These are phyloP conservation scores for Ruditapes philippinarum DNA, from an alignment of 1,140 invertebrate genomes.

Conservation along the genomic window DNA sequence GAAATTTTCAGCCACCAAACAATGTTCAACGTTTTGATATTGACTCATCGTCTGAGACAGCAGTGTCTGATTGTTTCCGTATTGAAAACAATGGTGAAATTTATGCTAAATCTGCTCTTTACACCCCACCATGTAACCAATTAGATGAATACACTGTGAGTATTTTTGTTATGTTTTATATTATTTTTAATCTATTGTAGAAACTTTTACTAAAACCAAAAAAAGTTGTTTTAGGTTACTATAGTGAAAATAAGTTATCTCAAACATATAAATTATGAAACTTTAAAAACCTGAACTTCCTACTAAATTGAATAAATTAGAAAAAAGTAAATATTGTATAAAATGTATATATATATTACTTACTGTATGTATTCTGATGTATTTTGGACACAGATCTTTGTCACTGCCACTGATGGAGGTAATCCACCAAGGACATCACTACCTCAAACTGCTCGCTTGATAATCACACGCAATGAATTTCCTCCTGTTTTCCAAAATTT, in stretches of 20 bases:
- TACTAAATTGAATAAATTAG: too few species aligned
- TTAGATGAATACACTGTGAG: constrained; percentile 3
- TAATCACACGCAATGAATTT: constrained; percentile 43
- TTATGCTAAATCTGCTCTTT: constrained; percentile 34
- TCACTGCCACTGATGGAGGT: constrained; percentile 71
- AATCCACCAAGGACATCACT: constrained; percentile 51
- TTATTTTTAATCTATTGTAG: too few species aligned
- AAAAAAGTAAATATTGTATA: too few species aligned
- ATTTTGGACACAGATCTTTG: neutral
- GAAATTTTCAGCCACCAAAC: constrained; percentile 51
- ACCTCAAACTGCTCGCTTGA: neutral
- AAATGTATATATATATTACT: too few species aligned
- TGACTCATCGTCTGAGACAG: neutral
- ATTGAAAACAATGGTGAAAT: constrained; percentile 47
- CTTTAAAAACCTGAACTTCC: too few species aligned
- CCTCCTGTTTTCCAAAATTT: constrained; percentile 65
- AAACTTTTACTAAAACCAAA: too few species aligned
- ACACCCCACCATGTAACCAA: constrained; percentile 22
- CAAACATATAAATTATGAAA: too few species aligned
- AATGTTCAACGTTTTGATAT: constrained; percentile 55
- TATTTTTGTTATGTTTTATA: neutral
- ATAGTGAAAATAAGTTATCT: too few species aligned
- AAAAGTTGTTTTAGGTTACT: too few species aligned
- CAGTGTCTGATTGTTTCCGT: constrained; percentile 1
- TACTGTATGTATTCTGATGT: too few species aligned